phyloP scores from a whole-genome alignment of 2,888 invertebrate genomes.

The Caradrina clavipalpis region DNA sequence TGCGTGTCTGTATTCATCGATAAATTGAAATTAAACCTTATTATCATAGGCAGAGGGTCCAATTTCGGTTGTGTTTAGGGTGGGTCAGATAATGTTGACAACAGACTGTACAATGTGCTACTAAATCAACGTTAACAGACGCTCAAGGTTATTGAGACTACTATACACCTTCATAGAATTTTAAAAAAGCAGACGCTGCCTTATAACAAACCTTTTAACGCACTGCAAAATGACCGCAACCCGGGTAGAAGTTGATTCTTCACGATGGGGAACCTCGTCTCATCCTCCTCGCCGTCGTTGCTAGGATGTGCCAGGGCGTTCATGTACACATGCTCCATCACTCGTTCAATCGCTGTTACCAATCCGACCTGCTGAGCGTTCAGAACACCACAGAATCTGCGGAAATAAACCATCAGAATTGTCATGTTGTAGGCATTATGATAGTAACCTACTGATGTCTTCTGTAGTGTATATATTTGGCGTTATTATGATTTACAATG shows the following conservation, averaged over 20 bases:
- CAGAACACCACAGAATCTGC: conserved; percentile 94
- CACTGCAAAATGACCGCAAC: conserved; percentile 96
- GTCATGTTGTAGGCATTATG: too few species aligned
- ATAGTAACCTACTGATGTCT: background rate
- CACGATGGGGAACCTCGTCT: conserved; percentile 94
- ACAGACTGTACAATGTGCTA: too few species aligned
- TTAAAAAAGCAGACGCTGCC: too few species aligned
- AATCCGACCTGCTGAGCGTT: conserved; percentile 95
- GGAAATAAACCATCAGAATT: background rate
- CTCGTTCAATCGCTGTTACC: conserved; percentile 96
- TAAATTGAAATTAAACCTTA: too few species aligned
- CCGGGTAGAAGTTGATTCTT: conserved; percentile 96
- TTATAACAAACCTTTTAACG: conserved; percentile 92
- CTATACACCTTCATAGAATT: too few species aligned
- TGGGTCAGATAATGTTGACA: too few species aligned
- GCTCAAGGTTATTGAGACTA: too few species aligned
- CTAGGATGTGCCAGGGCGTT: conserved; percentile 96
- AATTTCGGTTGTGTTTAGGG: too few species aligned
- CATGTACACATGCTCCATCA: conserved; percentile 97
- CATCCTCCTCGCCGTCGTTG: conserved; percentile 95
- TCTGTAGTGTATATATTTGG: background rate
- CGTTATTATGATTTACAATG: too few species aligned
- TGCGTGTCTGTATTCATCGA: too few species aligned
- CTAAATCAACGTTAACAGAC: too few species aligned
- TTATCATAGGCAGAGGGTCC: too few species aligned